A percentile compares a stretch with the other conserved stretches of the same genome.
Evolutionary conservation across 2,113 vertebrate species (phyloP).

Genomic region (Tetrax tetrax): DNA sequence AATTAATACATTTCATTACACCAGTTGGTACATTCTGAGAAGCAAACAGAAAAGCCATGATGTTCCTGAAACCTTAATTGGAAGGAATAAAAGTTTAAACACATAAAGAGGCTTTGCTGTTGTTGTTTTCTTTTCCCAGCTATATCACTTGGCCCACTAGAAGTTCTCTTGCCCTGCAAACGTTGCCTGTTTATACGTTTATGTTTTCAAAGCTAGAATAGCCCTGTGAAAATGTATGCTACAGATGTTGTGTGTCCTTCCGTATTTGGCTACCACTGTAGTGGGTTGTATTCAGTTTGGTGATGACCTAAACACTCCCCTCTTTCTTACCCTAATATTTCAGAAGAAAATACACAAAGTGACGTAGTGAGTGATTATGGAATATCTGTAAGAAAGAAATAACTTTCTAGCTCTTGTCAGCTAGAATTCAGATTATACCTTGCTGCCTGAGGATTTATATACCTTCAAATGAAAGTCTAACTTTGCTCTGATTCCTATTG

Average conservation of each 20-base stretch:
- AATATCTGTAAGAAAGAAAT: neutral
- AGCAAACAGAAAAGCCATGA: neutral
- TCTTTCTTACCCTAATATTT: neutral
- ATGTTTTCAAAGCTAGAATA: neutral
- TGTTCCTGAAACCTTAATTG: neutral
- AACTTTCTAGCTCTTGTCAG: neutral
- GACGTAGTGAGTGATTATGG: neutral
- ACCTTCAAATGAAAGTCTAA: constrained; percentile 1
- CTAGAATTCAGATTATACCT: neutral
- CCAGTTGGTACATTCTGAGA: neutral
- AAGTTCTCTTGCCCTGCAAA: neutral
- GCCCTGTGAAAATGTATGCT: neutral
- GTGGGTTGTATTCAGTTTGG: neutral
- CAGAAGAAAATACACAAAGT: neutral
- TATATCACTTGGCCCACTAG: neutral
- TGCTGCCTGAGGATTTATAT: neutral
- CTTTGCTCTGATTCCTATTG: neutral
- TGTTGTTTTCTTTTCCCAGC: neutral
- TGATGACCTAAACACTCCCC: neutral
- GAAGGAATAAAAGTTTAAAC: neutral
- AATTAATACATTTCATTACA: neutral
- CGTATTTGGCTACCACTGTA: neutral
- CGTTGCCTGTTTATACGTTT: neutral
- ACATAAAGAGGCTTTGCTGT: neutral
- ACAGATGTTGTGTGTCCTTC: neutral